Base-by-base conservation (phyloP, 2,888 invertebrate species). In the Ornithoptera alexandrae region DNA sequence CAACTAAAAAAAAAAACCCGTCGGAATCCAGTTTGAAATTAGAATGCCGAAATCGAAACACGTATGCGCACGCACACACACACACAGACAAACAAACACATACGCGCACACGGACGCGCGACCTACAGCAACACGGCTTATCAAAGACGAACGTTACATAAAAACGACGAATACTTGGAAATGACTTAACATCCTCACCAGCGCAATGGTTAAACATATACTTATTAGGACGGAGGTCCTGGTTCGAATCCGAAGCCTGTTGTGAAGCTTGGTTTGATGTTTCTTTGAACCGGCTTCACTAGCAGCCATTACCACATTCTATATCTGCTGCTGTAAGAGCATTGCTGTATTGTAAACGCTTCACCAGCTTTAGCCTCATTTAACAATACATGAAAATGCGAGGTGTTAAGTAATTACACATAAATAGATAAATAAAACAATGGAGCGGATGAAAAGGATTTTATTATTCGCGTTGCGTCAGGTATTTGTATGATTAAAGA, bases 31-130 rank as follows among this genome's bases (percentile, higher is more conserved):
- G 83, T 86, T 84, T 78, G 75, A 84, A 82, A 84, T 88, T 87
- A 84, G 86, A 88, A 85, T 82, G 74, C 84, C 87, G 77, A 90
- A 88, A 84, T 80, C 85, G 78, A 82, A 80, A 78, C 86, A 82
- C 84, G 83, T 81, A 74, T 64, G 70, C 72, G 72, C 74, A 74
- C 78, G 78, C 80, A 50, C 74, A 74, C 69, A 72, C 74, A 71
- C 69, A 74, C 75, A 75, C 76, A 67, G 58, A 74, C 75, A 74
- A 74, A 78, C 78, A 22, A 22, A 22, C 22, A 22, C 22, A 22
- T 22, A 22, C 1, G 22, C 22, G 22, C 22, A 22, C 22, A 22
- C 22, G 22, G 22, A 74, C 79, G 85, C 79, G 74, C 79, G 85
- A 89, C 89, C 89, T 89, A 86, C 87, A 87, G 78, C 87, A 88